Percentiles rank a stretch among this genome's conserved stretches.
Conservation (phyloP, 1,140 invertebrate species). For the Drosophila pallidifrons region DNA sequence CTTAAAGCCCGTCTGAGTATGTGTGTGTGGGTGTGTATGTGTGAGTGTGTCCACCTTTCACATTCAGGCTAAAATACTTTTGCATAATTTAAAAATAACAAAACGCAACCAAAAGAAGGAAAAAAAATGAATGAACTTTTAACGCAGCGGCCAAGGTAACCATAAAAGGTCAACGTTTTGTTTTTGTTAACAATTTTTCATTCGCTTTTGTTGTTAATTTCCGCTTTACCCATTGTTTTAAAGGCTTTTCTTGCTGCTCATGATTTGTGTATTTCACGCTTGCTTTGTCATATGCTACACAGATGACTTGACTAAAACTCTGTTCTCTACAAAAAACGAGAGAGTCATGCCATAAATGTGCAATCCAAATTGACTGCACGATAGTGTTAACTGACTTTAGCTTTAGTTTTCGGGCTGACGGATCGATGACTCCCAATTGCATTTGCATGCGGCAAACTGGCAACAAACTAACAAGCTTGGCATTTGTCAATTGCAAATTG, state of each 20-base stretch:
- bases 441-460: neutral
- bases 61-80: conserved; percentile 53
- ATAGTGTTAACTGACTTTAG: conserved; percentile 11
- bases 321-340: neutral
- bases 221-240: conserved; percentile 59
- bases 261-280: conserved; percentile 40
- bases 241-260: conserved; percentile 37
- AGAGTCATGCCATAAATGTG: conserved; percentile 6
- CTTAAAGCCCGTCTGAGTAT: conserved; percentile 10
- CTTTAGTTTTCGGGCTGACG: conserved; percentile 6
- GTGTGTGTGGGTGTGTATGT: conserved; percentile 18
- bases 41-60: conserved; percentile 26
- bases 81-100: conserved; percentile 68
- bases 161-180: conserved; percentile 56
- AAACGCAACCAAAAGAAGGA: neutral
- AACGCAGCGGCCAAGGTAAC: conserved; percentile 66
- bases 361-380: neutral
- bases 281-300: conserved; percentile 26
- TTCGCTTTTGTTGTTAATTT: conserved; percentile 37
- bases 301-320: conserved; percentile 14
- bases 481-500: conserved; percentile 8
- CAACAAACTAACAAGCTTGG: neutral
- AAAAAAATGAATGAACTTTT: conserved; percentile 18
- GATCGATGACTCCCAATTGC: neutral
- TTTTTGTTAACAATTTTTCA: conserved; percentile 9